Base-by-base conservation (phyloP, 1,140 invertebrate species). In the Drosophila suzukii region DNA sequence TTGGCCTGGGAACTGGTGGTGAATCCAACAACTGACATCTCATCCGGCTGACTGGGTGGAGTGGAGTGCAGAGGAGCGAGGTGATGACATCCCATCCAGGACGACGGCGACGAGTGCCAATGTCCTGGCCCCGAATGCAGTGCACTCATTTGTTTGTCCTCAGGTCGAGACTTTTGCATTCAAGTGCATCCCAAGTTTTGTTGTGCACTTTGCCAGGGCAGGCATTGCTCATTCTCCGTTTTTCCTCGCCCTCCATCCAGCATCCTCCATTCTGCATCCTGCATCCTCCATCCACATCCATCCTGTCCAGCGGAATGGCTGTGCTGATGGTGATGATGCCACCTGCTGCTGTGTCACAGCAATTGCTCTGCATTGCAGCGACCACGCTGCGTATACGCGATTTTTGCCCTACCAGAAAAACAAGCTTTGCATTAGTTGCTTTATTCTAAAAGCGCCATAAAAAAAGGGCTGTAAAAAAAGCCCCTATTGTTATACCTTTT, bases 371-470 rank as follows among this genome's bases (percentile, higher is more conserved):
- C 38, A 49, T 51, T 57, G 41, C 57, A 56, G 5, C n/a, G 46
- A 17, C 44, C 15, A 76, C 66, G 58, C 72, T 81, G 63, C 67
- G 75, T 79, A 77, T 83, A 77, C 83, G 84, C 65, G 49, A 68
- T 55, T 44, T 66, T 32, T 38, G 60, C 61, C n/a, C 10, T 55
- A 58, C 15, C 58, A 49, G n/a, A 63, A 36, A 61, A 76, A 63
- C 53, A 50, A 63, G 56, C 61, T 53, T 58, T 47, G 51, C 59
- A 68, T 49, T 38, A 20, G 12, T 30, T 15, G 12, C 49, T 11
- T 30, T 12, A 59, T 58, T 62, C 59, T 47, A 46, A 71, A 60
- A 57, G 43, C 51, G 36, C 24, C 11, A 32, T 51, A 34, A n/a
- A 1, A 39, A n/a, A 63, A 38, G 11, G 4, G 8, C 11, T 44